A percentile compares a stretch with the other conserved stretches of the same genome.
phyloP scores from a whole-genome alignment of 1,140 invertebrate genomes.

The Pissodes strobi region DNA sequence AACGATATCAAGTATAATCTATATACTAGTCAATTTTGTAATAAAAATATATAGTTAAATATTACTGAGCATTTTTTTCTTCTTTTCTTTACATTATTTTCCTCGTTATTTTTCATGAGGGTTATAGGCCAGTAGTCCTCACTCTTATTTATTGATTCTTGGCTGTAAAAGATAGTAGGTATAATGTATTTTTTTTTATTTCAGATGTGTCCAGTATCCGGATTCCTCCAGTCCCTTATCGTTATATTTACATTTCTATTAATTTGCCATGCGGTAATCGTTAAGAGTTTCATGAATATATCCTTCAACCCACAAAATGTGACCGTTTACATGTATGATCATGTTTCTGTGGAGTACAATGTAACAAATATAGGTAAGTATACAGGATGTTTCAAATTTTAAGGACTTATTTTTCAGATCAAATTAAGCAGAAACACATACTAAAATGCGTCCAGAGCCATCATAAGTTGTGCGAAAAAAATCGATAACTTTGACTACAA shows the following conservation, averaged over 20 bases:
- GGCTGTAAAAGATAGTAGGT: too few species aligned
- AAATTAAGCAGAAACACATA: neutral
- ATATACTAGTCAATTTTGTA: too few species aligned
- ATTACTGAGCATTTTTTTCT: too few species aligned
- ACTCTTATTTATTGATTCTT: too few species aligned
- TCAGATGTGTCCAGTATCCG: constrained; percentile 44
- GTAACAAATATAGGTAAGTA: constrained; percentile 8
- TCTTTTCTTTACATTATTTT: too few species aligned
- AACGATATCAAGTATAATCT: too few species aligned
- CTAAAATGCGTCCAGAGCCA: neutral
- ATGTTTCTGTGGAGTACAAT: constrained; percentile 21
- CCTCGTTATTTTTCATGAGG: too few species aligned
- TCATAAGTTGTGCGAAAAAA: too few species aligned
- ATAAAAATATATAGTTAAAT: too few species aligned
- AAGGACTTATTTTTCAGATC: neutral
- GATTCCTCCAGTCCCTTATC: constrained; percentile 40
- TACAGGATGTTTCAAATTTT: neutral
- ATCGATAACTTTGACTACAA: neutral
- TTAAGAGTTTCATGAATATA: constrained; percentile 28
- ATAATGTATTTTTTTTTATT: too few species aligned
- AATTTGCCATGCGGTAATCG: constrained; percentile 36
- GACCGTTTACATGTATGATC: constrained; percentile 36
- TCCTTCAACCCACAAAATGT: constrained; percentile 31
- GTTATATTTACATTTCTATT: constrained; percentile 38
- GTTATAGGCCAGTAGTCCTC: too few species aligned